Evolutionary conservation across 2,797 vertebrate genomes (phyloP).

Genomic region (Sebastes nivosus): DNA sequence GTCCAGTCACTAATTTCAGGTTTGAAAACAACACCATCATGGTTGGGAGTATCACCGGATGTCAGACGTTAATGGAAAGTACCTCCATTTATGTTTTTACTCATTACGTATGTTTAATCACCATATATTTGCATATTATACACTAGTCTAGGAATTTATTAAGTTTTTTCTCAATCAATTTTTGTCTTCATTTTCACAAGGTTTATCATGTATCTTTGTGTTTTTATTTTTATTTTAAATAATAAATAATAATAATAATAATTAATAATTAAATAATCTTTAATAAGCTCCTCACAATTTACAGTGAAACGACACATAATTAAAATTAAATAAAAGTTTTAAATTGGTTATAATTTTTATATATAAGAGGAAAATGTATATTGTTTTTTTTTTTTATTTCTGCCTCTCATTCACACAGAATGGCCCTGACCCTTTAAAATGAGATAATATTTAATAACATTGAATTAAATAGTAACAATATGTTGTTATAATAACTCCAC

Average conservation of each 20-base stretch:
- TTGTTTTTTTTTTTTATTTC: no score
- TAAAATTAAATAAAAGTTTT: background rate
- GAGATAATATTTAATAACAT: background rate
- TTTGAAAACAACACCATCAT: background rate
- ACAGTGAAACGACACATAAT: background rate
- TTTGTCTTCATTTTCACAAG: background rate
- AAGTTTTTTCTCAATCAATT: background rate
- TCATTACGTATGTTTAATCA: background rate
- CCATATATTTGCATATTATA: background rate
- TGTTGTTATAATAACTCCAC: constrained; percentile 17
- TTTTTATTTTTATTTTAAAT: background rate
- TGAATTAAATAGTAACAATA: background rate
- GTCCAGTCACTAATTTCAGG: constrained; percentile 35
- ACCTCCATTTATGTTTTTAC: background rate
- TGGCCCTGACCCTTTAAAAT: background rate
- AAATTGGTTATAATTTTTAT: background rate
- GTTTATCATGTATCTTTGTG: background rate
- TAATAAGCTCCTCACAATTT: background rate
- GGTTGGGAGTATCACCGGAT: constrained; percentile 43
- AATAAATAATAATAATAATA: no score
- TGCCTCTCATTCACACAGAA: no score
- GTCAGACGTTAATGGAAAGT: background rate
- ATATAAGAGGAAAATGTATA: background rate
- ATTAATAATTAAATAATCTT: background rate
- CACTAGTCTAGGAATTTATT: background rate